phyloP scores from a whole-genome alignment of 92 coral and sea anemone genomes.

The Heteractis magnifica region DNA sequence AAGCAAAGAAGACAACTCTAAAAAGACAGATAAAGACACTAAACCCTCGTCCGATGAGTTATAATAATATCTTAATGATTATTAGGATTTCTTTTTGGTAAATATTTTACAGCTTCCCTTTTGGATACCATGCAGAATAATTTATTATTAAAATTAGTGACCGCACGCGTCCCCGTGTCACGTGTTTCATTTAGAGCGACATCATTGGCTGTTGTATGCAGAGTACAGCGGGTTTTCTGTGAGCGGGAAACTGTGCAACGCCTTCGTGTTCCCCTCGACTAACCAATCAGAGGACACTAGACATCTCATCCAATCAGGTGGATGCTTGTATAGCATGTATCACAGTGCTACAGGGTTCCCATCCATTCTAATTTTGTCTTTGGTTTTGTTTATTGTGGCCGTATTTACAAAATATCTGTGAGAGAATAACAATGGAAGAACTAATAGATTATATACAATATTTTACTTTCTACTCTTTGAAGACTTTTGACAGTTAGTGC shows the following conservation, averaged over 20 bases:
- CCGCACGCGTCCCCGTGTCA: neutral
- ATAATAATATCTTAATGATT: neutral
- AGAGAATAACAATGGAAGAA: neutral
- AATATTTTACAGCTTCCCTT: constrained; percentile 18
- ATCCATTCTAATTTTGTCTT: neutral
- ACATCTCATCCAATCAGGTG: neutral
- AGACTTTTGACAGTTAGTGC: neutral
- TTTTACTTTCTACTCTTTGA: constrained; percentile 1
- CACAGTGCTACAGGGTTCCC: neutral
- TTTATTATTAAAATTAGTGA: constrained; percentile 23
- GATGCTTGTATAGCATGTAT: too few species aligned
- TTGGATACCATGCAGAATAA: constrained; percentile 22
- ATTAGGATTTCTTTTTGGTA: constrained; percentile 24
- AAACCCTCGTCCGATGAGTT: constrained; percentile 22
- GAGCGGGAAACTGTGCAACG: neutral
- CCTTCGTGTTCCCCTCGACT: neutral
- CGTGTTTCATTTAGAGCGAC: neutral
- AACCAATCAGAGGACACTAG: neutral
- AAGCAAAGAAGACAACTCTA: constrained; percentile 15
- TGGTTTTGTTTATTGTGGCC: too few species aligned
- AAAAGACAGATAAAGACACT: constrained; percentile 2
- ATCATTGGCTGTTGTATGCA: constrained; percentile 1
- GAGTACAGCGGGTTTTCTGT: neutral
- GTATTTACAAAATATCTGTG: neutral
- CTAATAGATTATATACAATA: neutral